Base-by-base conservation (phyloP, 2,113 vertebrate genomes). In the Oreocharis arfaki region DNA sequence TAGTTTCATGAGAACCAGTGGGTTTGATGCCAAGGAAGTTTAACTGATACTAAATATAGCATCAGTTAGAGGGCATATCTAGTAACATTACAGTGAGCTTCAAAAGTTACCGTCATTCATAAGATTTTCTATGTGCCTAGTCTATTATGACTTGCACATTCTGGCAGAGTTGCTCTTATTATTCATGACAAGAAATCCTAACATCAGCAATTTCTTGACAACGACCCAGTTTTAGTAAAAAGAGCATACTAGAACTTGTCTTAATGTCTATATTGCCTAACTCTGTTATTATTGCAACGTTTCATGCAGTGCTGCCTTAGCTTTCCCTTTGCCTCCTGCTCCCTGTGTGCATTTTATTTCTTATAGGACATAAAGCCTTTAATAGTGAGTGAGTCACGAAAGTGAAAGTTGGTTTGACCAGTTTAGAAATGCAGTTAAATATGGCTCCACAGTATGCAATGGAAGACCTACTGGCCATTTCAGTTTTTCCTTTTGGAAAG, bases 11-110 rank as follows among this genome's bases (percentile, higher is more conserved):
- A 81, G 89, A 95, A 94, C 52, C 71, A 96, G 71, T 0, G 56
- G 28, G 52, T 94, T 94, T 94, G 85, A 87, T 95, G 93, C 73
- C 81, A 91, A 74, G 53, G 79, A 85, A 93, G 26, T 95, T 96
- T 63, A 97, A 93, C 80, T 55, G 76, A 41, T 89, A 44, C 82
- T 96, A 96, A 97, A 96, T 97, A 95, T 98, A 97, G 73, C 89
- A 86, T 93, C 61, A 68, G 65, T 96, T 96, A 65, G 85, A 97
- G 83, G 86, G 88, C 90, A 97, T 69, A 97, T 86, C 61, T 84
- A 78, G 75, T 84, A 88, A 91, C 89, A 86, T 94, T 95, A 96
- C 57, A 96, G 61, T 91, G 79, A 97, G 92, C 65, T 93, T 87
- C 82, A 87, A 76, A 73, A 67, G 53, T 89, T 96, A 77, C 78